Evolutionary conservation across 2,888 invertebrate species (phyloP), one percentile per base, ranked within the genome.

Genomic region (Caenorhabditis sp.): DNA sequence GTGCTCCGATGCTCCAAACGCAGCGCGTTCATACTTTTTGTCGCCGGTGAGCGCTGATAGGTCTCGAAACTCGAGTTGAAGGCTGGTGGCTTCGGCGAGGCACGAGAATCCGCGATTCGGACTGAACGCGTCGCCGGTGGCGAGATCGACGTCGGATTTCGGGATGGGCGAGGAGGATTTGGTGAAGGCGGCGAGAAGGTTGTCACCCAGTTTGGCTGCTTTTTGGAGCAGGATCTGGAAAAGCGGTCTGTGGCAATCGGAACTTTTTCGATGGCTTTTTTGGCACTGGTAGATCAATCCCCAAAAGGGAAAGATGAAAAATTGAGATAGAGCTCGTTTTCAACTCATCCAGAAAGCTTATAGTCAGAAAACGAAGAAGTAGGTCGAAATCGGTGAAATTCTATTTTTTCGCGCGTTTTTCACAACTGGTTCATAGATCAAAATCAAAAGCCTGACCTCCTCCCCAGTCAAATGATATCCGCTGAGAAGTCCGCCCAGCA

Each of bases 31-130:
- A 93, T 95, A 98, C 87, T 95, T 95, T 0, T 95, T 94, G 91
- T 96, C 95, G 7, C 95, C 95, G 5, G 96, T 95, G 38, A 95
- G 94, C 61, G 96, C 94, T 83, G 96, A 95, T 4, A 99, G 94
- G 93, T 98, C 97, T 69, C 96, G 94, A 92, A 99, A 98, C 94
- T 99, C 99, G 73, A 99, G 93, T 92, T 99, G 98, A 72, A 99
- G 95, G 0, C 98, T 97, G 2, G 97, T 96, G 1, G 98, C 97
- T 93, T 99, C 99, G 3, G 98, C 96, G 0, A 98, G 97, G 79
- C 96, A 96, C 92, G 96, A 96, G 92, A 98, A 98, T 0, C 96
- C 95, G 92, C 97, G 96, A 0, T 97, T 96, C 31, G 94, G 95
- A 63, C 86, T 88, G 75, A 64, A 83, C 0, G 75, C 66, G 4